Evolutionary conservation across 2,888 invertebrate species (phyloP), one percentile per base, ranked within the genome.

Genomic region (Perithous albicinctus): DNA sequence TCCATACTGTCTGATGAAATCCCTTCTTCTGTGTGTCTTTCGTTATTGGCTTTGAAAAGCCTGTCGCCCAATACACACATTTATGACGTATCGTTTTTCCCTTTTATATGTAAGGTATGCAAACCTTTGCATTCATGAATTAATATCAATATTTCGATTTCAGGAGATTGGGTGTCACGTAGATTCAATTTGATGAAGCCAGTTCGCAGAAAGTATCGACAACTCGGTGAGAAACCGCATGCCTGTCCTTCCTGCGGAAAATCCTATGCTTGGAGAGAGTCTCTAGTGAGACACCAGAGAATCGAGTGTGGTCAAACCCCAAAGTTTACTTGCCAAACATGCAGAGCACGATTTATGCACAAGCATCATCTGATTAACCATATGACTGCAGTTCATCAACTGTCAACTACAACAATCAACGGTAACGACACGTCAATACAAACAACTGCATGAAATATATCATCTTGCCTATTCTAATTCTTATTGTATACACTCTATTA

Each of bases 221-320:
- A 32, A n/a, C 12, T 18, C 5, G 18, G 32, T 3, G 48, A 51
- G 29, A 84, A 82, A 66, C 79, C 80, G 5, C 82, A 84, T 83
- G 74, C 64, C 54, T 91, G 91, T 84, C 29, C 56, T 26, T 83
- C 82, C 15, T 92, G 91, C 76, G 86, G 85, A n/a, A 89, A 88
- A 66, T 78, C 84, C n/a, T 92, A 92, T 82, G 82, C 80, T 72
- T 87, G 86, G 83, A 84, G 82, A 51, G 85, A 84, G 12, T 88
- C 87, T 7, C 83, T 91, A 61, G 78, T 85, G 74, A 87, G 90
- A 64, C 92, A 92, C 84, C 82, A 86, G 41, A 84, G 87, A 43
- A 87, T 88, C 85, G 91, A 91, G 76, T 92, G 92, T 78, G 91
- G 90, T 2, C 88, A 87, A 10, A 87, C 87, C 70, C 90, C 90